Base-by-base conservation (phyloP, 2,113 vertebrate genomes). In the Chroicocephalus ridibundus region DNA sequence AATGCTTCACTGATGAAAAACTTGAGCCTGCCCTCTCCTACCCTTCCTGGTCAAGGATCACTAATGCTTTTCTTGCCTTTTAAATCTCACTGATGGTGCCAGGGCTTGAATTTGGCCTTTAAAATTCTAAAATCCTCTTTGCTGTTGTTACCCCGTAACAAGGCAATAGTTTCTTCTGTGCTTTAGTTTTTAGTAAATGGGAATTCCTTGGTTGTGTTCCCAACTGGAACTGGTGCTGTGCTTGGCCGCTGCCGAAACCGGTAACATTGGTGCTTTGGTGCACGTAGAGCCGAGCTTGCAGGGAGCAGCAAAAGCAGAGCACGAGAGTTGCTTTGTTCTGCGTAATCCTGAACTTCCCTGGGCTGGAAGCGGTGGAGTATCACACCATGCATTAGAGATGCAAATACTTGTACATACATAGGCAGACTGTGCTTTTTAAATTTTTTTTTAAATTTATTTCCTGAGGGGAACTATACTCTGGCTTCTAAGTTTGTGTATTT, bases 221-320 rank as follows among this genome's bases (percentile, higher is more conserved):
- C 34, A 57, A 3, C 82, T 26, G 60, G 74, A 75, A 25, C 21
- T 32, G 29, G 49, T 40, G 61, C 60, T 24, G 1, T 11, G n/a
- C 64, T 72, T 47, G 70, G 58, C 5, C 1, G 11, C 58, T 58
- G 65, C 57, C 8, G 14, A 47, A 49, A 15, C 21, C 66, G 31
- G 26, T 13, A 77, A 13, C 0, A 0, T 21, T 24, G 55, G 11
- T 3, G 7, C 61, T 62, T 4, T 5, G 18, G 8, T 26, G 10
- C 0, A 0, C 20, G 6, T 5, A 14, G 21, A 38, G 52, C 46
- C 1, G 6, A 5, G 34, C 47, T 36, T 24, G 44, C 34, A 22
- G 3, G 57, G 17, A 32, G 70, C 40, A 26, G 47, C 51, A 66
- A n/a, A 58, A 46, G 65, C 57, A 38, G 55, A 46, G 42, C 54